phyloP scores from a whole-genome alignment of 2,888 invertebrate genomes.

The Phymatocera aterrima region DNA sequence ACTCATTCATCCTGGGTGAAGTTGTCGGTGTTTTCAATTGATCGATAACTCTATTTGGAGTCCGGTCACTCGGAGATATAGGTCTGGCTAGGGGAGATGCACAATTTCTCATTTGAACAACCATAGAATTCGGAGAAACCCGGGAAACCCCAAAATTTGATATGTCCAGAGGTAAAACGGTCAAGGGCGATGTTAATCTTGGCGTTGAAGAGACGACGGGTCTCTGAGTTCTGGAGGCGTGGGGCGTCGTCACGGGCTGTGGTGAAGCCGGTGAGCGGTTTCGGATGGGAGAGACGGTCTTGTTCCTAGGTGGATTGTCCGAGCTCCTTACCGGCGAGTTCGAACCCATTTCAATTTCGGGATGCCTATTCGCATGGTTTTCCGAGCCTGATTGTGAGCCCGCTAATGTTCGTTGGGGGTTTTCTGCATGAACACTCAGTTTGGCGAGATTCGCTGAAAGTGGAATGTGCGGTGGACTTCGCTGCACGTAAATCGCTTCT shows the following conservation, averaged over 20 bases:
- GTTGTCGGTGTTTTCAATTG: conserved; percentile 50
- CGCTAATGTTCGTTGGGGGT: conserved; percentile 27
- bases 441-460: conserved; percentile 58
- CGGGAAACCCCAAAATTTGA: background rate
- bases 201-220: conserved; percentile 10
- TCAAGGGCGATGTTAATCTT: conserved; percentile 24
- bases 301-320: conserved; percentile 10
- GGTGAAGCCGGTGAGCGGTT: background rate
- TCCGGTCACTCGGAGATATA: conserved; percentile 2
- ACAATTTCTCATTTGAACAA: background rate
- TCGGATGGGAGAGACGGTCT: conserved; percentile 9
- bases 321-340: background rate
- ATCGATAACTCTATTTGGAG: background rate
- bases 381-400: background rate
- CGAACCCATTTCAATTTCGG: background rate
- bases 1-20: conserved; percentile 49
- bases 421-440: conserved; percentile 54
- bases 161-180: conserved; percentile 7
- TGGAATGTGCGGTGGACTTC: conserved; percentile 58
- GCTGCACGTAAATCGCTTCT: conserved; percentile 51
- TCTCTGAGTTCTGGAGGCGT: background rate
- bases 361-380: background rate
- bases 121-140: background rate
- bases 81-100: conserved; percentile 27
- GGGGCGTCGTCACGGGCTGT: background rate